These are phyloP conservation scores for Drosophila orena DNA, from an alignment of 1,140 invertebrate genomes.

Conservation along the genomic window DNA sequence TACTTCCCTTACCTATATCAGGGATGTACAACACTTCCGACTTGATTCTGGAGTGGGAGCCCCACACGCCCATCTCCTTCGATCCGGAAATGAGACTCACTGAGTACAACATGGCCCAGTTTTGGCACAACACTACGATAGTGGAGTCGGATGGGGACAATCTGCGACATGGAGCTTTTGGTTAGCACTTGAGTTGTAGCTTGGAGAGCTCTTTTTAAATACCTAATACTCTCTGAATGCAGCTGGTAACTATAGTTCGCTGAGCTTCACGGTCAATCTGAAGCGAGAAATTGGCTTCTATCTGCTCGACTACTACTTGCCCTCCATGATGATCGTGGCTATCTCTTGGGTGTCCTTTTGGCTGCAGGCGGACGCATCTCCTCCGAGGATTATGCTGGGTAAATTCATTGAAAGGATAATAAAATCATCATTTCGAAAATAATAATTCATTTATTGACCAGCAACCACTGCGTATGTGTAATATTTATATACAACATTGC, in stretches of 20 bases:
- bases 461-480: neutral
- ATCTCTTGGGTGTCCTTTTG: slow-evolving; percentile 97
- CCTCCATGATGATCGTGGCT: slow-evolving; percentile 94
- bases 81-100: slow-evolving; percentile 92
- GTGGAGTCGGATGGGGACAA: slow-evolving; percentile 86
- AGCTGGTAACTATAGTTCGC: slow-evolving; percentile 93
- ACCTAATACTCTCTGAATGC: slow-evolving; percentile 16
- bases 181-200: slow-evolving; percentile 76
- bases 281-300: slow-evolving; percentile 94
- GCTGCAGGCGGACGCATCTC: slow-evolving; percentile 94
- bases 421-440: too few species aligned
- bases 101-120: slow-evolving; percentile 90
- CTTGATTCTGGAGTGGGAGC: slow-evolving; percentile 90
- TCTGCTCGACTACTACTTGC: slow-evolving; percentile 95
- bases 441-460: neutral
- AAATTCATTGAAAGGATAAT: slow-evolving; percentile 60
- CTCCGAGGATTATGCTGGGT: slow-evolving; percentile 92
- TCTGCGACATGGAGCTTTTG: slow-evolving; percentile 89
- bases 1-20: neutral
- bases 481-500: neutral
- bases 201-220: neutral
- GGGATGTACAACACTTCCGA: slow-evolving; percentile 92
- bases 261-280: slow-evolving; percentile 91
- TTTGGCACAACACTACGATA: slow-evolving; percentile 89
- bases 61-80: slow-evolving; percentile 89